Evolutionary conservation across 2,888 invertebrate species (phyloP), one percentile per base, ranked within the genome.

Genomic region (Drosophila anomalata): DNA sequence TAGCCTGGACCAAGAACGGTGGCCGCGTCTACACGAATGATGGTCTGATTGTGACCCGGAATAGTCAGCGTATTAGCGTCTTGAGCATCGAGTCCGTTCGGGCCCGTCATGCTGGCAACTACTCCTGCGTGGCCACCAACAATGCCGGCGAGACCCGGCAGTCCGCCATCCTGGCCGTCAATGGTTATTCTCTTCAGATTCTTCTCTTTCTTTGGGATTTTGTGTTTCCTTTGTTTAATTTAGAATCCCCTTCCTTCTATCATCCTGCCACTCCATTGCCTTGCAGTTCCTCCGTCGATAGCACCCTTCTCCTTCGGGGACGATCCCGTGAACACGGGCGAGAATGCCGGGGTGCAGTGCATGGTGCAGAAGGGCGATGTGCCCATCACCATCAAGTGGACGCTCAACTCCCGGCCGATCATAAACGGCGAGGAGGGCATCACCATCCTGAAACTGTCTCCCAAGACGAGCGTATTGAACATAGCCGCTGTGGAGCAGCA

Each of bases 341-440:
- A 95, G 84, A 93, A 94, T 89, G 93, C 94, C 36, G 94, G 95
- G 46, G 93, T 94, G 12, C 94, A 94, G 69, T 96, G 96, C 90
- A 94, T 95, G 84, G 95, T 95, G 36, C 94, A 93, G 71, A 95
- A 96, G 91, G 96, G 97, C 54, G 97, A 97, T 91, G 92, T 94
- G 74, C 97, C 97, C 26, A 93, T 97, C 62, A 93, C 93, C 73
- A 95, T 97, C 66, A 93, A 93, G 54, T 97, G 96, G 96, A 94
- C 93, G 52, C 92, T 94, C 48, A 93, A 94, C 76, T 92, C 93
- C 3, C 79, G 88, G 3, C 92, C 87, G 66, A 91, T 89, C 80
- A 92, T 87, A 73, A 92, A 91, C 75, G 93, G 92, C 81, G 93
- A 93, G 77, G 92, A 92, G 79, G 94, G 92, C 47, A 89, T 92